Conservation (phyloP, 2,888 invertebrate species). For the Yponomeuta malinellus region DNA sequence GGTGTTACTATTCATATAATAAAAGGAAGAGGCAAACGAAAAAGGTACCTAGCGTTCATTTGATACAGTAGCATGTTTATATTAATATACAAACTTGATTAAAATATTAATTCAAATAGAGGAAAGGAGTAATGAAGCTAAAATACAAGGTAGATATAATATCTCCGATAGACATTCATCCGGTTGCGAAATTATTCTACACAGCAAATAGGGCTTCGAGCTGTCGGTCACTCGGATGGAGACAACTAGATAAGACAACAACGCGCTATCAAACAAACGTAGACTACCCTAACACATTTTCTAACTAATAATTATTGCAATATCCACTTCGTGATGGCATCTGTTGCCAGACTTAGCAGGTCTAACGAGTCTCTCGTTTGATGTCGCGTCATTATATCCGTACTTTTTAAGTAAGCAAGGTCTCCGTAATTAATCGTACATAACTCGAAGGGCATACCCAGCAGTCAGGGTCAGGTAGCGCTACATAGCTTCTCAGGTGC, state of each 20-base stretch:
- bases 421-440: neutral
- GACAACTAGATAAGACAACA: neutral
- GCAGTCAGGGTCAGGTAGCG: neutral
- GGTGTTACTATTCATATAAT: neutral
- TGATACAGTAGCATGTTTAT: conserved; percentile 43
- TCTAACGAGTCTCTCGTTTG: neutral
- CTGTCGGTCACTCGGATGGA: neutral
- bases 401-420: neutral
- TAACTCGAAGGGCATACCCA: neutral
- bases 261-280: conserved; percentile 9
- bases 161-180: conserved; percentile 11
- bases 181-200: conserved; percentile 11
- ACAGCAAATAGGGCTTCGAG: neutral
- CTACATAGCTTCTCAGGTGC: neutral
- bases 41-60: conserved; percentile 36
- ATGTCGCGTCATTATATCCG: neutral
- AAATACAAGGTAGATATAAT: conserved; percentile 13
- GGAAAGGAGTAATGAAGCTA: conserved; percentile 33
- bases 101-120: conserved; percentile 25
- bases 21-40: neutral
- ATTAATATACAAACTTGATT: conserved; percentile 10
- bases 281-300: neutral
- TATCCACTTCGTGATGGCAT: neutral
- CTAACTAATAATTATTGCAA: conserved; percentile 1
- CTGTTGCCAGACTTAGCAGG: too few species aligned